A percentile compares a stretch with the other conserved stretches of the same genome.
Evolutionary conservation across 1,140 invertebrate genomes (phyloP).

Genomic region (Papilio polyxenes): DNA sequence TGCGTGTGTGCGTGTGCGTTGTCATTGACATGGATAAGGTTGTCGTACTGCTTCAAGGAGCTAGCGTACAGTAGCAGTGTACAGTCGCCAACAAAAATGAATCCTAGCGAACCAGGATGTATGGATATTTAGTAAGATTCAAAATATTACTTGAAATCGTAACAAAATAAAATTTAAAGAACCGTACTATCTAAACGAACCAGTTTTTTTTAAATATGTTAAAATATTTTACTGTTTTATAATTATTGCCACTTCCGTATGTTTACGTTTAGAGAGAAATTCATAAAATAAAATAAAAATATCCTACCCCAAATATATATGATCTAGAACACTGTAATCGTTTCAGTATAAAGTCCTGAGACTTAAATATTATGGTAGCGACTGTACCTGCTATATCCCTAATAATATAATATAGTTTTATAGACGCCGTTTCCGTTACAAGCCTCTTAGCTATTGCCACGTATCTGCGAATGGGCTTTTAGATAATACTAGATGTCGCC

Average conservation of each 20-base stretch:
- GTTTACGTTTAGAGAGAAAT: no score
- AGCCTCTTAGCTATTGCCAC: neutral
- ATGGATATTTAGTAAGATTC: neutral
- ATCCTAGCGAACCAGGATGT: neutral
- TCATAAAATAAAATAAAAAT: no score
- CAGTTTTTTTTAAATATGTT: no score
- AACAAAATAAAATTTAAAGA: no score
- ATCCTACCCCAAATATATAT: no score
- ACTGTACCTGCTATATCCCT: conserved; percentile 39
- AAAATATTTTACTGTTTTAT: no score
- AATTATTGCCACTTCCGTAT: no score
- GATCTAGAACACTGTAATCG: no score
- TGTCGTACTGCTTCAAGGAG: conserved; percentile 64
- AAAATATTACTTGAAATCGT: no score
- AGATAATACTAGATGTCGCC: no score
- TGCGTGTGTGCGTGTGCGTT: conserved; percentile 34
- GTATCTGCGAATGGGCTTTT: neutral
- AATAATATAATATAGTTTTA: conserved; percentile 56
- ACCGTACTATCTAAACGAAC: no score
- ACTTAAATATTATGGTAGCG: neutral
- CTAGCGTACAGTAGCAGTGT: conserved; percentile 24
- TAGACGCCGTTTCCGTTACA: conserved; percentile 45
- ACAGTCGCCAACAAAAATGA: conserved; percentile 13
- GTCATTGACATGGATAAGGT: conserved; percentile 69
- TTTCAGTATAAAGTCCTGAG: neutral